A percentile compares a stretch with the other conserved stretches of the same genome.
Evolutionary conservation across 2,797 vertebrate species (phyloP).

Genomic region (Galagoides demidoff): DNA sequence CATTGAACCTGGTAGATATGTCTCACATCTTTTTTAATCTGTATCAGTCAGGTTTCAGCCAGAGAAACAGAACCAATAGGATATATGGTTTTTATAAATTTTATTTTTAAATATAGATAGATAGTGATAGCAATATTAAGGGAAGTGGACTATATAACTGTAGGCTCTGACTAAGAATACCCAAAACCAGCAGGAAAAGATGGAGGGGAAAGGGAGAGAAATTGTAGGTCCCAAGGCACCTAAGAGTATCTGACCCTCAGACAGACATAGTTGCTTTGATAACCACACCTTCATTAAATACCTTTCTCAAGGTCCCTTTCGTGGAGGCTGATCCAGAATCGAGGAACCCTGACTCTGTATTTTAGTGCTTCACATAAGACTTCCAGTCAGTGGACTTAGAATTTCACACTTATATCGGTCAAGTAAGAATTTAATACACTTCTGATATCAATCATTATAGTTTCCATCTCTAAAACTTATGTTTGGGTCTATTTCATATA

Average conservation of each 20-base stretch:
- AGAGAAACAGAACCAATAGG: not conserved
- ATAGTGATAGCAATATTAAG: not conserved
- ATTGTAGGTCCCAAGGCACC: not conserved
- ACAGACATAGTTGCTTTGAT: not conserved
- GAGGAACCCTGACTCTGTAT: not conserved
- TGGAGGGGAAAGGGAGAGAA: not conserved
- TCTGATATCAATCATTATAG: not conserved
- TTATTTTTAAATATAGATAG: not conserved
- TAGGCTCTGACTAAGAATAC: not conserved
- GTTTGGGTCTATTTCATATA: not conserved
- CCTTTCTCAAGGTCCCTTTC: not conserved
- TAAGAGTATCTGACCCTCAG: not conserved
- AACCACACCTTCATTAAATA: not conserved
- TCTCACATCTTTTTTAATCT: slow-evolving; percentile 6
- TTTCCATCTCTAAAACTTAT: slow-evolving; percentile 31
- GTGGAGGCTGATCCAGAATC: not conserved
- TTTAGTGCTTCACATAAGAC: not conserved
- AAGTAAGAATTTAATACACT: not conserved
- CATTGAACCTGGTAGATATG: not conserved
- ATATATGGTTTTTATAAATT: not conserved
- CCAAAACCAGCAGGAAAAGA: not conserved
- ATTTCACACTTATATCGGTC: not conserved
- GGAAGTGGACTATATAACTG: not conserved
- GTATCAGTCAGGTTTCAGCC: not conserved
- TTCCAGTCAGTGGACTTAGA: not conserved